phyloP scores from a whole-genome alignment of 2,113 vertebrate genomes.

The Furnarius figulus region DNA sequence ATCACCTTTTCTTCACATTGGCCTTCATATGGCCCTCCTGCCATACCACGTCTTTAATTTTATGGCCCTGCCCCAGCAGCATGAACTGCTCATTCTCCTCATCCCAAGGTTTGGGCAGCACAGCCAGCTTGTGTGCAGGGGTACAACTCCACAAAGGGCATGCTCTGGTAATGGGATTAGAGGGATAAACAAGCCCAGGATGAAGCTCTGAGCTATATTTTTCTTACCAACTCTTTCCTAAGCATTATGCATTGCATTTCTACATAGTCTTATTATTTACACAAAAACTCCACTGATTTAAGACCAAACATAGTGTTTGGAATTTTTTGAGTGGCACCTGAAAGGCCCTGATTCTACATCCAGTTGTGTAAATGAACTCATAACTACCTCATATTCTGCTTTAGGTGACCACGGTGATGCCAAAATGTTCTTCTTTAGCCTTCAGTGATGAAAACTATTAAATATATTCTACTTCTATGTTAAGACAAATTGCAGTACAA shows the following conservation, averaged over 20 bases:
- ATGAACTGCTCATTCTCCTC: accelerated
- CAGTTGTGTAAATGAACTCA: neutral
- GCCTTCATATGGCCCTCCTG: accelerated
- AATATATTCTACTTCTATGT: conserved; percentile 10
- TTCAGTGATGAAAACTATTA: neutral
- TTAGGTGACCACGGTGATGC: neutral
- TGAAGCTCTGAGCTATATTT: neutral
- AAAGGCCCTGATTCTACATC: neutral
- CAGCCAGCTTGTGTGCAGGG: neutral
- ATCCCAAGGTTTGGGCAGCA: neutral
- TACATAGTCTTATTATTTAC: neutral
- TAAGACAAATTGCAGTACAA: neutral
- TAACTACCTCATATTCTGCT: neutral
- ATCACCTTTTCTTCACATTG: accelerated
- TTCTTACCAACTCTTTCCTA: neutral
- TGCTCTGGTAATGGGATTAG: neutral
- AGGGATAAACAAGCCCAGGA: neutral
- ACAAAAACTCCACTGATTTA: neutral
- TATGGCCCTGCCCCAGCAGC: accelerated
- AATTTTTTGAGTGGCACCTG: neutral
- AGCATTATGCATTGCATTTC: neutral
- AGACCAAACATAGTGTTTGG: neutral
- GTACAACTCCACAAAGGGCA: accelerated
- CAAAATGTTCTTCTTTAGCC: conserved; percentile 9
- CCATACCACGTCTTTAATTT: neutral